A percentile compares a stretch with the other conserved stretches of the same genome.
These are phyloP conservation scores for Enteromius mattozi DNA, from an alignment of 2,797 vertebrate genomes.

Conservation along the genomic window DNA sequence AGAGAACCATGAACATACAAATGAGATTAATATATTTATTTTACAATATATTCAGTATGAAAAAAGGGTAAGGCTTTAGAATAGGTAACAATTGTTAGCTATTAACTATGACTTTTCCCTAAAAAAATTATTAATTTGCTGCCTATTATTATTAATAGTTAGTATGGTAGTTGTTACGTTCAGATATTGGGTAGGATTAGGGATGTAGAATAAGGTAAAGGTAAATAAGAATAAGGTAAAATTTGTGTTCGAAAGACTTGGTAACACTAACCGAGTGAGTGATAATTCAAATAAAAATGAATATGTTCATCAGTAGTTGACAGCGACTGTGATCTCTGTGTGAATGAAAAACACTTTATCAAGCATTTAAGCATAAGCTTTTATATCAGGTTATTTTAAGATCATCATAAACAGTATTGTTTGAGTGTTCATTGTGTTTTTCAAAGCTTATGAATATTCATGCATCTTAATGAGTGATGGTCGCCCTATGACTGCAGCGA, in stretches of 20 bases:
- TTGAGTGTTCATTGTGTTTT: background rate
- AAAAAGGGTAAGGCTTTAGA: no score
- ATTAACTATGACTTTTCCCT: no score
- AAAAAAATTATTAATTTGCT: no score
- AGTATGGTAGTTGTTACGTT: no score
- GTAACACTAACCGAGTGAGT: no score
- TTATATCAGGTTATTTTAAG: background rate
- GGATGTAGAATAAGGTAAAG: no score
- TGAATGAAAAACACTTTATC: background rate
- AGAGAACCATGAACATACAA: background rate
- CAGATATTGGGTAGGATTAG: no score
- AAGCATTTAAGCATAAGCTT: background rate
- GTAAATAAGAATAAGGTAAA: no score
- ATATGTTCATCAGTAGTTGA: background rate
- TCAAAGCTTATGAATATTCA: slow-evolving; percentile 27
- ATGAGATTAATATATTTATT: background rate
- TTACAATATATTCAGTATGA: background rate
- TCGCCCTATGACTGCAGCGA: background rate
- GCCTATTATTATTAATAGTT: no score
- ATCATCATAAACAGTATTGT: background rate
- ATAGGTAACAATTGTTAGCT: no score
- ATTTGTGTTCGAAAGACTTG: no score
- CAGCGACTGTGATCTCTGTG: background rate
- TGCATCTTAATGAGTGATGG: background rate
- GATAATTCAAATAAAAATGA: background rate